Conservation (phyloP, 1,140 invertebrate genomes). For the Diachasma alloeum region DNA sequence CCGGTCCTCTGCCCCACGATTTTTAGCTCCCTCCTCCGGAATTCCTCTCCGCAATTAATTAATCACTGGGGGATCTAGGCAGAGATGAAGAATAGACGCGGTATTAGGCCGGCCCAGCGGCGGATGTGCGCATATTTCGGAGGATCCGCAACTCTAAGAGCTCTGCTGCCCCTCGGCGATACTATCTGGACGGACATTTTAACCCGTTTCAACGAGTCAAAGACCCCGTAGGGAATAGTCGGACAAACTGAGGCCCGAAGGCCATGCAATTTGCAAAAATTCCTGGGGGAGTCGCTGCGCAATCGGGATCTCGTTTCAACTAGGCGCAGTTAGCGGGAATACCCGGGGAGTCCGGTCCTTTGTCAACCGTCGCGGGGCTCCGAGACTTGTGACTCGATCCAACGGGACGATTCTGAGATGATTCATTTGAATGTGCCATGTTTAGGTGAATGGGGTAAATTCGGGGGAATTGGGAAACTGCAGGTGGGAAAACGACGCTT, state of each 20-base stretch:
- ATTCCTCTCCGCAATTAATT: too few species aligned
- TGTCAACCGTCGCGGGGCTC: neutral
- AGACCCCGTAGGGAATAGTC: neutral
- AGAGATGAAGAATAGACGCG: neutral
- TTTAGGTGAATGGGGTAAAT: neutral
- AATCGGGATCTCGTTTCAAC: neutral
- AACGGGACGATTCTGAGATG: neutral
- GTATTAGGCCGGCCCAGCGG: neutral
- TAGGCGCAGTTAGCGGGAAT: neutral
- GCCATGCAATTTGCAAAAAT: neutral
- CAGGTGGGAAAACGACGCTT: neutral
- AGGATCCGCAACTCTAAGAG: neutral
- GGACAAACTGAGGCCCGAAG: neutral
- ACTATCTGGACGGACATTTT: neutral
- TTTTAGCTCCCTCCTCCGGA: too few species aligned
- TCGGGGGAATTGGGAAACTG: neutral
- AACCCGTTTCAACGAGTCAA: neutral
- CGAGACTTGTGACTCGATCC: neutral
- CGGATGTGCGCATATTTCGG: neutral
- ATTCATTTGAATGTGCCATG: too few species aligned
- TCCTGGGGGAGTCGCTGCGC: neutral
- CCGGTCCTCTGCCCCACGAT: too few species aligned
- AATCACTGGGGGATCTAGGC: neutral
- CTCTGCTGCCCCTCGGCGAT: neutral
- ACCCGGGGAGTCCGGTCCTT: neutral